Conservation (phyloP, 1,140 invertebrate genomes). For the Drosophila burlai region DNA sequence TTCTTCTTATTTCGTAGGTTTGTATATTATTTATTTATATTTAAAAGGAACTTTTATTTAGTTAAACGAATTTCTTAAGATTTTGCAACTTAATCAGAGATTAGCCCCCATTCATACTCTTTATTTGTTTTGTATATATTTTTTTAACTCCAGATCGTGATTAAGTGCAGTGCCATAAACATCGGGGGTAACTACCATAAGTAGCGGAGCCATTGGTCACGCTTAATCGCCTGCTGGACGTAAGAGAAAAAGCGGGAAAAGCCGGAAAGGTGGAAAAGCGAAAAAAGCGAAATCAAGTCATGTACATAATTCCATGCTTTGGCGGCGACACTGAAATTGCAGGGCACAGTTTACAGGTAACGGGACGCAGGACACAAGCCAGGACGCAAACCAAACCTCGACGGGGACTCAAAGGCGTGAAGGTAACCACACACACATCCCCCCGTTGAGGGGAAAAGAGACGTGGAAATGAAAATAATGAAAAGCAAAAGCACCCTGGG, state of each 20-base stretch:
- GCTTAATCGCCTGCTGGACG: constrained; percentile 70
- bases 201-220: constrained; percentile 73
- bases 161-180: constrained; percentile 62
- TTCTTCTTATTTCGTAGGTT: background rate
- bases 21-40: too few species aligned
- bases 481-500: constrained; percentile 84
- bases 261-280: background rate
- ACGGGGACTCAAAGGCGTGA: constrained; percentile 36
- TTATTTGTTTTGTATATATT: background rate
- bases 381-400: constrained; percentile 18
- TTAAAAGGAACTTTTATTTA: too few species aligned
- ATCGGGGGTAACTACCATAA: constrained; percentile 40
- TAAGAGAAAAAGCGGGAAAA: constrained; percentile 5
- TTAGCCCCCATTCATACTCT: too few species aligned
- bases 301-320: constrained; percentile 72
- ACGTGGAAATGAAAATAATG: constrained; percentile 79
- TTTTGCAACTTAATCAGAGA: background rate
- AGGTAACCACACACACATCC: constrained; percentile 21
- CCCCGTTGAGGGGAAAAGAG: constrained; percentile 14
- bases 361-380: constrained; percentile 11
- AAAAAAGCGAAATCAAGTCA: constrained; percentile 53
- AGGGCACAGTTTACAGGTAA: constrained; percentile 15
- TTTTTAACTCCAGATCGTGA: constrained; percentile 40
- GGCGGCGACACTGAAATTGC: constrained; percentile 45
- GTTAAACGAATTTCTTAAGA: background rate